Percentiles rank a stretch among this genome's conserved stretches.
These are phyloP conservation scores for Pristionchus pacificus DNA, from an alignment of 1,140 invertebrate species.

Conservation along the genomic window DNA sequence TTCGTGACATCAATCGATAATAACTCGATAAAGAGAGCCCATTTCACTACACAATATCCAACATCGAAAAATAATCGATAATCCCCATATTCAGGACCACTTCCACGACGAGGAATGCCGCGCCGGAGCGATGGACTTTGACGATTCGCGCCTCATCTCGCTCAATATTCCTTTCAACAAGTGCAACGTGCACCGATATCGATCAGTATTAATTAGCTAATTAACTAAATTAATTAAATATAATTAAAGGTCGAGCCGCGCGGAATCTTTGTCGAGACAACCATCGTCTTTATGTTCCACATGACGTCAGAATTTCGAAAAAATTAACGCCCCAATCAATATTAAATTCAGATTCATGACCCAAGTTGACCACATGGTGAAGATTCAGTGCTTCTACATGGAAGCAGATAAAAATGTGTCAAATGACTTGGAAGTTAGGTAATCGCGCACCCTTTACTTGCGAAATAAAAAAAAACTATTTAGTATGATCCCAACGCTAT, in stretches of 20 bases:
- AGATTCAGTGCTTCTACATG: constrained; percentile 58
- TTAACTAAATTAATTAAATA: no score
- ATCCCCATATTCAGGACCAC: constrained; percentile 41
- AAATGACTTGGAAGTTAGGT: constrained; percentile 56
- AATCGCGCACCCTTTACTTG: constrained; percentile 1
- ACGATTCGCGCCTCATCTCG: constrained; percentile 50
- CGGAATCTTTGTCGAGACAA: constrained; percentile 57
- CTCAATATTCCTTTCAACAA: constrained; percentile 54
- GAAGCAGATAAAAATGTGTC: constrained; percentile 55
- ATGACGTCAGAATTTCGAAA: constrained; percentile 35
- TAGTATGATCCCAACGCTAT: constrained; percentile 57
- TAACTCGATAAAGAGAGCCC: no score
- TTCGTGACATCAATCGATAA: no score
- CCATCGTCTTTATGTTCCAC: constrained; percentile 57
- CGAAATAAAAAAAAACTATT: constrained; percentile 14
- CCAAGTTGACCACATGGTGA: constrained; percentile 56
- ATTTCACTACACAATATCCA: no score
- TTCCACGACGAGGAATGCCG: constrained; percentile 54
- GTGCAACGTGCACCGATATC: constrained; percentile 55
- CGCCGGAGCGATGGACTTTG: constrained; percentile 52
- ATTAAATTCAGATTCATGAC: constrained; percentile 49
- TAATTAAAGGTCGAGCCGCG: constrained; percentile 50
- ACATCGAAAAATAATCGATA: not conserved
- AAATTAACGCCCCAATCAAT: not conserved
- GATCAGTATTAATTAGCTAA: constrained; percentile 51